Conservation (phyloP, 2,797 vertebrate genomes). For the Rhabdophis nuchalis region DNA sequence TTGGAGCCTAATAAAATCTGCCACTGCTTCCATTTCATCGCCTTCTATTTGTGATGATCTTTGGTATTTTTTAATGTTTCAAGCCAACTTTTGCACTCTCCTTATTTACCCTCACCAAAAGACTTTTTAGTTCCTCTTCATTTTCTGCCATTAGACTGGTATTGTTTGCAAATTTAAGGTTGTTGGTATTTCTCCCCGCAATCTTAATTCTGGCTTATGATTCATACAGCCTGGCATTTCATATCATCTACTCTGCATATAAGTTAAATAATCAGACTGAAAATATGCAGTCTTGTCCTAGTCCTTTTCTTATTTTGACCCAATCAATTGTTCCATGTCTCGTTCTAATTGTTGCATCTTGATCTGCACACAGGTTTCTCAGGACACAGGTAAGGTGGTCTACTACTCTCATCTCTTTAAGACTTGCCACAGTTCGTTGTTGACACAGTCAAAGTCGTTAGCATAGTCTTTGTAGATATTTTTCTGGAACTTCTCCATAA, state of each 20-base stretch:
- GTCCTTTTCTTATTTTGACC: neutral
- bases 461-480: too few species aligned
- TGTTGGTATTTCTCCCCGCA: neutral
- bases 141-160: neutral
- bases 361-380: neutral
- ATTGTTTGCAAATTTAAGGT: neutral
- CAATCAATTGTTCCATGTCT: neutral
- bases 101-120: neutral
- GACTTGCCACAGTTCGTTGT: too few species aligned
- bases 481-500: too few species aligned
- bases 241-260: neutral
- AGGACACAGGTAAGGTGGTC: neutral
- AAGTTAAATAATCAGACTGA: neutral
- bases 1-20: neutral
- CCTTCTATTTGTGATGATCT: neutral
- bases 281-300: neutral
- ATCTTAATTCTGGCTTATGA: neutral
- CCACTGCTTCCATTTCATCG: neutral
- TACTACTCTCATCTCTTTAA: too few species aligned
- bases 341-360: neutral
- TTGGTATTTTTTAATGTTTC: neutral
- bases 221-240: neutral
- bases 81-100: neutral
- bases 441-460: too few species aligned
- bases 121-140: neutral